Percentiles rank a stretch among this genome's conserved stretches.
Conservation (phyloP, 1,140 invertebrate genomes). For the Zaprionus nigranus region DNA sequence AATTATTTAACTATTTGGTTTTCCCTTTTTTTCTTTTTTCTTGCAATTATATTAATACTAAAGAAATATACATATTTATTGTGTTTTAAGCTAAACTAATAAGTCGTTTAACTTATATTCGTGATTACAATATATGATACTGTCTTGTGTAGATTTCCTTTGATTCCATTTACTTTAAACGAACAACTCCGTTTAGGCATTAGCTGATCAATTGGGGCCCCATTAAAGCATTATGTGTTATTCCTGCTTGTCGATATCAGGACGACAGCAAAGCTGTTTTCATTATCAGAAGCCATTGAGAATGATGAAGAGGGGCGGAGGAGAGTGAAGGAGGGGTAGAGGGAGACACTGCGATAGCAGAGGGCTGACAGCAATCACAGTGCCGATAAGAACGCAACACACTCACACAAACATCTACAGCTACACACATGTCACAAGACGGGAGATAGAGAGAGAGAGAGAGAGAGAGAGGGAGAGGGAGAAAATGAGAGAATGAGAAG, state of each 20-base stretch:
- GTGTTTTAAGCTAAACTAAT: too few relatives aligned
- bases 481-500: constrained; percentile 33
- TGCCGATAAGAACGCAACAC: constrained; percentile 19
- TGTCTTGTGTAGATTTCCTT: not conserved
- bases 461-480: not conserved
- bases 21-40: too few relatives aligned
- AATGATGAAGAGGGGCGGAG: not conserved
- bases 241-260: constrained; percentile 12
- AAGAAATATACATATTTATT: too few relatives aligned
- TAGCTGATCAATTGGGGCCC: constrained; percentile 22
- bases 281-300: constrained; percentile 37
- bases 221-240: constrained; percentile 1
- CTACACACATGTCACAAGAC: constrained; percentile 26
- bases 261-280: constrained; percentile 28
- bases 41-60: too few relatives aligned
- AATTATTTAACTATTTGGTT: too few relatives aligned
- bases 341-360: constrained; percentile 4
- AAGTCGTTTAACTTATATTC: too few relatives aligned
- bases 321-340: not conserved
- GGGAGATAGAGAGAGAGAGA: not conserved
- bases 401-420: constrained; percentile 1
- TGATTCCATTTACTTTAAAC: not conserved
- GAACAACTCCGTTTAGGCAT: constrained; percentile 3
- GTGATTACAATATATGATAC: not conserved
- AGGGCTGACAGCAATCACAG: constrained; percentile 37